Conservation (phyloP, 2,113 vertebrate species). For the Jacana jacana region DNA sequence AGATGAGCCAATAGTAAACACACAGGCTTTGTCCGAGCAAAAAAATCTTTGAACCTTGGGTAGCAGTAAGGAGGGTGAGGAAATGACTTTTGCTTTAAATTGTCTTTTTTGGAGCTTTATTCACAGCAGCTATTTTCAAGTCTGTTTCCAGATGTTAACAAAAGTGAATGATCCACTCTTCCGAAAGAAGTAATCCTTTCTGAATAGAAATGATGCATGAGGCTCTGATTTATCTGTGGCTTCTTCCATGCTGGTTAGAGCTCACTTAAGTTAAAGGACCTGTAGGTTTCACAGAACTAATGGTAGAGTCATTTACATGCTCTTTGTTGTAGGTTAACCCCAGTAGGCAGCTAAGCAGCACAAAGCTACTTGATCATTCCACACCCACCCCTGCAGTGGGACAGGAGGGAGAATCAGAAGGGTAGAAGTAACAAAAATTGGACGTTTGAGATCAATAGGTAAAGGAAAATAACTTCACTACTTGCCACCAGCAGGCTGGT, state of each 20-base stretch:
- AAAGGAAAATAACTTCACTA: not conserved
- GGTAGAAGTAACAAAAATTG: not conserved
- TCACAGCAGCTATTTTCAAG: not conserved
- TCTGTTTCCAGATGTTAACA: not conserved
- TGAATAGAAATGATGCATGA: not conserved
- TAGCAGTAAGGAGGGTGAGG: not conserved
- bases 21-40: not conserved
- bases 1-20: not conserved
- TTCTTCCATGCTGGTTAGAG: not conserved
- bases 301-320: not conserved
- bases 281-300: not conserved
- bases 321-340: not conserved
- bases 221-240: not conserved
- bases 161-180: not conserved
- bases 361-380: accelerated
- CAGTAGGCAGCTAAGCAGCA: not conserved
- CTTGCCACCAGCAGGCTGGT: not conserved
- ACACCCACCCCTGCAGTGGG: not conserved
- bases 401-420: not conserved
- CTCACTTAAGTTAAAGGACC: not conserved
- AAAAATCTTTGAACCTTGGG: not conserved
- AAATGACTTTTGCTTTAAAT: not conserved
- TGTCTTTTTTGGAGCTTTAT: not conserved
- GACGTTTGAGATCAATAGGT: not conserved
- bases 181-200: not conserved